Evolutionary conservation across 2,888 invertebrate species (phyloP).

Genomic region (Leptinotarsa juncta): DNA sequence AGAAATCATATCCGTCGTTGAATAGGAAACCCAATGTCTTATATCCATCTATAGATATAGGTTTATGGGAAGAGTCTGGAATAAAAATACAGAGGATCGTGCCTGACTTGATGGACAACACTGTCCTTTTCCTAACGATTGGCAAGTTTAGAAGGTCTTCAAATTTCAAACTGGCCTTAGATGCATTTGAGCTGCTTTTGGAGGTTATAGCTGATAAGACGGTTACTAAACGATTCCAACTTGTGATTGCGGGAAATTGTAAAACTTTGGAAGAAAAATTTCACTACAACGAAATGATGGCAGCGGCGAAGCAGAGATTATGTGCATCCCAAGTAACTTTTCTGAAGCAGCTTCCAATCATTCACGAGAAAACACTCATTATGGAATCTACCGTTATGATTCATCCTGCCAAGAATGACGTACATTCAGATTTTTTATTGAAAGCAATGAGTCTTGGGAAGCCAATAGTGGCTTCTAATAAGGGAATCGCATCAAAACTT

Average conservation of each 20-base stretch:
- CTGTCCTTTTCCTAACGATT: slow-evolving; percentile 57
- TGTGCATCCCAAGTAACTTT: slow-evolving; percentile 60
- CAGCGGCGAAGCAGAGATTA: slow-evolving; percentile 52
- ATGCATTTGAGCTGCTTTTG: slow-evolving; percentile 60
- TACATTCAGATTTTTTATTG: slow-evolving; percentile 57
- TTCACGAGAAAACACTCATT: slow-evolving; percentile 61
- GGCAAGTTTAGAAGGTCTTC: slow-evolving; percentile 58
- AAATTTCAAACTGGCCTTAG: slow-evolving; percentile 59
- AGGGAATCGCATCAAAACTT: slow-evolving; percentile 58
- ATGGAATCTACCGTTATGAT: slow-evolving; percentile 57
- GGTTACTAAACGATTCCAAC: slow-evolving; percentile 55
- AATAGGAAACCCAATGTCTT: slow-evolving; percentile 52
- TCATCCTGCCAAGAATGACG: slow-evolving; percentile 58
- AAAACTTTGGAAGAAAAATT: slow-evolving; percentile 53
- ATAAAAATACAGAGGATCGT: slow-evolving; percentile 58
- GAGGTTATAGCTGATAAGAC: slow-evolving; percentile 51
- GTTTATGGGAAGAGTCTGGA: slow-evolving; percentile 57
- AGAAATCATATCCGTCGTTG: slow-evolving; percentile 56
- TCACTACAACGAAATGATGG: slow-evolving; percentile 58
- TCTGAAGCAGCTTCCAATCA: slow-evolving; percentile 57
- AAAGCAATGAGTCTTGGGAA: slow-evolving; percentile 59
- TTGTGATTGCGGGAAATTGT: slow-evolving; percentile 60
- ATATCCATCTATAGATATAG: slow-evolving; percentile 58
- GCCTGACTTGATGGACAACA: slow-evolving; percentile 58
- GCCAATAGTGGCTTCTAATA: slow-evolving; percentile 59